phyloP scores from a whole-genome alignment of 1,140 invertebrate species.

The Drosophila truncata region DNA sequence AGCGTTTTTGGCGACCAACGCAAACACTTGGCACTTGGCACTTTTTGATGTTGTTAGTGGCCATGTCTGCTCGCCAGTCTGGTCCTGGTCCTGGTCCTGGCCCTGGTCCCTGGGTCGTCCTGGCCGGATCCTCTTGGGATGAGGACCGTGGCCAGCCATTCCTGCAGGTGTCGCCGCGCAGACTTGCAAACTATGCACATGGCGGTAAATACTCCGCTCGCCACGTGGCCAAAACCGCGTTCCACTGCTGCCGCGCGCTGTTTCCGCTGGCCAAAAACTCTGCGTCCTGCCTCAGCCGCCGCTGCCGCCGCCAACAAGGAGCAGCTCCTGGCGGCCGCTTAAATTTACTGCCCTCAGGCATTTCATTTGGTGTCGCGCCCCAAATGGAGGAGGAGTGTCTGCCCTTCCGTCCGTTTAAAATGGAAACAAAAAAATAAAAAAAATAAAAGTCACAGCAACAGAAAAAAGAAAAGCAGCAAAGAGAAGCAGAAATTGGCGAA shows the following conservation, averaged over 20 bases:
- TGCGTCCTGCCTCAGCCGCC: slow-evolving; percentile 2
- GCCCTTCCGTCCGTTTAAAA: slow-evolving; percentile 24
- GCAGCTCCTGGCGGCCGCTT: slow-evolving; percentile 56
- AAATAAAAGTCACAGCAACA: not conserved
- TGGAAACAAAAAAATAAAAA: slow-evolving; percentile 21
- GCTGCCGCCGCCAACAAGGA: slow-evolving; percentile 16
- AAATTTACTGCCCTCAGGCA: slow-evolving; percentile 81
- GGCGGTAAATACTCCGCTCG: slow-evolving; percentile 77
- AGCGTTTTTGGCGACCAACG: slow-evolving; percentile 65
- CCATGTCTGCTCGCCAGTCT: slow-evolving; percentile 63
- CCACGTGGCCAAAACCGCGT: slow-evolving; percentile 62
- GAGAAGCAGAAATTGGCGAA: slow-evolving; percentile 11
- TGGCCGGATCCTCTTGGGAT: slow-evolving; percentile 6
- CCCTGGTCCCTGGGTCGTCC: not conserved
- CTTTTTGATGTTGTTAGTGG: slow-evolving; percentile 81
- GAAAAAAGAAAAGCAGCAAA: not conserved
- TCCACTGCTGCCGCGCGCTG: slow-evolving; percentile 22
- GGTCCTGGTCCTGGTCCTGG: slow-evolving; percentile 4
- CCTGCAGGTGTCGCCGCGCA: slow-evolving; percentile 78
- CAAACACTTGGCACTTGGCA: slow-evolving; percentile 80
- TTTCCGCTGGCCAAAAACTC: slow-evolving; percentile 36
- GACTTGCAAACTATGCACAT: slow-evolving; percentile 82
- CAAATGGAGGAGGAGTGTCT: slow-evolving; percentile 31
- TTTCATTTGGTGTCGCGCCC: slow-evolving; percentile 64
- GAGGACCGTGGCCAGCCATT: slow-evolving; percentile 22